phyloP scores from a whole-genome alignment of 2,113 vertebrate species.

The Fulica atra region DNA sequence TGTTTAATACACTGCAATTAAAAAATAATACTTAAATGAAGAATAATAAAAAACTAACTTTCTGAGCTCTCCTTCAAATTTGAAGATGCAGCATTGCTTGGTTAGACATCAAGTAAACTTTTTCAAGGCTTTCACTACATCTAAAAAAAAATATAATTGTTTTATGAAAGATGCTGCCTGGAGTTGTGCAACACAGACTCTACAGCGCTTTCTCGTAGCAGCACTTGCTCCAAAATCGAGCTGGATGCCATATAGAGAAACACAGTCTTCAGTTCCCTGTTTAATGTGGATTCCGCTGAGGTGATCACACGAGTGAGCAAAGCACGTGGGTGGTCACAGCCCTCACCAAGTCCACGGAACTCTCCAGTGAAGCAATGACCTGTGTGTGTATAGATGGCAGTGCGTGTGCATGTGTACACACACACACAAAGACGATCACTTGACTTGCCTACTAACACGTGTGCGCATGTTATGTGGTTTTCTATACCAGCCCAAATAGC shows the following conservation, averaged over 20 bases:
- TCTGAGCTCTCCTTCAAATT: conserved; percentile 79
- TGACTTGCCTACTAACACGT: neutral
- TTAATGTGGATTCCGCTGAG: neutral
- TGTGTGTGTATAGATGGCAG: too few species aligned
- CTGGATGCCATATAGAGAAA: neutral
- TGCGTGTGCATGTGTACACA: too few species aligned
- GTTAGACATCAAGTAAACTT: conserved; percentile 82
- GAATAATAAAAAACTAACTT: conserved; percentile 84
- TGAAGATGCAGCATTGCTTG: conserved; percentile 75
- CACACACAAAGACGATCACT: neutral
- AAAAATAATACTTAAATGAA: conserved; percentile 90
- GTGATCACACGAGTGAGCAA: neutral
- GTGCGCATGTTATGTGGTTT: neutral
- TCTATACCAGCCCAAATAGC: neutral
- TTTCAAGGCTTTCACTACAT: conserved; percentile 68
- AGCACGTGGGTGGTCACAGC: neutral
- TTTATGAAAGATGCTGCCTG: conserved; percentile 45
- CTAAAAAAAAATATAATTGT: conserved; percentile 53
- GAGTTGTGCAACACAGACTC: neutral
- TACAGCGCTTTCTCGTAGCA: neutral
- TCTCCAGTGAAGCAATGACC: neutral
- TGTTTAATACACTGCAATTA: conserved; percentile 88
- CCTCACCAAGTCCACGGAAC: neutral
- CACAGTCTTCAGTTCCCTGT: neutral
- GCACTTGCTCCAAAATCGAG: conserved; percentile 1